These are phyloP conservation scores for Augochlora pura DNA, from an alignment of 1,140 invertebrate genomes.

Conservation along the genomic window DNA sequence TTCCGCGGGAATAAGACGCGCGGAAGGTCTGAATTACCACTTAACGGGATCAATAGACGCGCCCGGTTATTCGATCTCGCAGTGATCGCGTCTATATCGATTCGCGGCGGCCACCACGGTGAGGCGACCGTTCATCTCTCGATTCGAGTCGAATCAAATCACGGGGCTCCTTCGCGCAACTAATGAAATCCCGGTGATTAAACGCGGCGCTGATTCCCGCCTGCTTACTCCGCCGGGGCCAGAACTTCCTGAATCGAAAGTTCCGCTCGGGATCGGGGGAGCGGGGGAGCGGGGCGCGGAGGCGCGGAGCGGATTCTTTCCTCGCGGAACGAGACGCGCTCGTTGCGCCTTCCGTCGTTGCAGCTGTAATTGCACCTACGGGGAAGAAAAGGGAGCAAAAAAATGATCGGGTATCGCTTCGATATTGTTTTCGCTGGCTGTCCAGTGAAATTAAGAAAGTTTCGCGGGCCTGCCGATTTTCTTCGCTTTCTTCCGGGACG, in stretches of 20 bases:
- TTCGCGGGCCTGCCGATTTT: not conserved
- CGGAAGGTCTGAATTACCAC: not conserved
- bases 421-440: not conserved
- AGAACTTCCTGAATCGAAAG: conserved; percentile 31
- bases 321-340: not conserved
- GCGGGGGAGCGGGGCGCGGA: too few species aligned
- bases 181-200: conserved; percentile 47
- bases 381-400: not conserved
- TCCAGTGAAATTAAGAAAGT: conserved; percentile 32
- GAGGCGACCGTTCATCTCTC: conserved; percentile 25
- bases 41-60: conserved; percentile 11
- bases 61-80: not conserved
- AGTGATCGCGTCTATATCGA: conserved; percentile 23
- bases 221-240: conserved; percentile 31
- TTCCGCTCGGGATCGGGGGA: not conserved
- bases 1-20: not conserved
- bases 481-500: too few species aligned
- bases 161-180: conserved; percentile 34
- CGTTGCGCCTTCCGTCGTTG: not conserved
- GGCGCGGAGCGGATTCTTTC: conserved; percentile 1
- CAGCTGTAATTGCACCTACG: conserved; percentile 16
- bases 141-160: conserved; percentile 39
- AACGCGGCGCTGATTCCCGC: conserved; percentile 33
- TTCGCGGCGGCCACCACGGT: conserved; percentile 4
- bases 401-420: not conserved